Evolutionary conservation across 2,113 vertebrate genomes (phyloP), one percentile per base, ranked within the genome.

Genomic region (Colinus virginianus): DNA sequence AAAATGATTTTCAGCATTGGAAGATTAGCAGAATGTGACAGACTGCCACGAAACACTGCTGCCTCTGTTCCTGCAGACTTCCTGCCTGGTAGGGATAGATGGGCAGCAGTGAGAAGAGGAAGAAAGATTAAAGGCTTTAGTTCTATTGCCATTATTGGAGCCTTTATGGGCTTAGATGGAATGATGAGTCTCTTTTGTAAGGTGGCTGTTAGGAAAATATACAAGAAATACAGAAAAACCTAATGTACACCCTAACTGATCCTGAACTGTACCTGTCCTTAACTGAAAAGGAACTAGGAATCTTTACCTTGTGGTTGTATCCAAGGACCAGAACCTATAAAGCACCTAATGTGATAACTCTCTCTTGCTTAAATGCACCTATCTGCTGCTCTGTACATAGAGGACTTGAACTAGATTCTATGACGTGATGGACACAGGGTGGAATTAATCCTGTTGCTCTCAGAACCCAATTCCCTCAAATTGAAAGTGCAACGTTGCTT

Each of bases 21-120:
- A 79, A 88, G 96, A 97, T 97, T 94, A 97, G 96, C 75, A 48
- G 91, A 86, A 95, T 92, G 90, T 69, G 97, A 96, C 96, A 97
- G 87, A 76, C 80, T 79, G 91, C 81, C 66, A 16, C 0, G 15
- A 96, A 97, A 81, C 70, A 42, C 77, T 12, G 58, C 56, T 4
- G 78, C 69, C 53, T 66, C 62, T 36, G 87, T 40, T 91, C 43
- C 61, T 18, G 80, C 34, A 82, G 86, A 66, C 86, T 94, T 94
- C 55, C 74, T 79, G 89, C 66, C 15, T 66, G 40, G 21, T 63
- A 84, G 84, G 64, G 76, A 22, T 85, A 49, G 85, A 13, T 53
- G 75, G 71, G 83, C 51, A 64, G 83, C 68, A 89, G 88, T 2
- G 45, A 79, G 78, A 45, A 55, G 19, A 84, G 71, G 32, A 81